A percentile compares a stretch with the other conserved stretches of the same genome.
phyloP scores from a whole-genome alignment of 2,113 vertebrate genomes.

The Pangasianodon hypophthalmus region DNA sequence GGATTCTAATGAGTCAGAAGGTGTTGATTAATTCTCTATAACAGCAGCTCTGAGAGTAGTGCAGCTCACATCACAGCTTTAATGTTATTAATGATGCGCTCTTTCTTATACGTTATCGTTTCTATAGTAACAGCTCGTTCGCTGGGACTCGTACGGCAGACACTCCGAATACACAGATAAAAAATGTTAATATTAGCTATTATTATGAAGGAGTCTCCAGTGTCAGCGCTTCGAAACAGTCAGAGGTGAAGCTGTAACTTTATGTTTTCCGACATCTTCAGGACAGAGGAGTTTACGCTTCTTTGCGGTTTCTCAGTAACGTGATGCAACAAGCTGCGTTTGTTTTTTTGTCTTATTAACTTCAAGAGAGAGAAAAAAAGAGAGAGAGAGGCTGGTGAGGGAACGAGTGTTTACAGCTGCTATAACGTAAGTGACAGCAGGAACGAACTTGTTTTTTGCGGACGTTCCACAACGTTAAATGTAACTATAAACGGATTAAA shows the following conservation, averaged over 20 bases:
- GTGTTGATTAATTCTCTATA: neutral
- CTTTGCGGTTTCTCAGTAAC: neutral
- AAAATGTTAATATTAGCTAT: neutral
- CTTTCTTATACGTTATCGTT: neutral
- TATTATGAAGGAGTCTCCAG: neutral
- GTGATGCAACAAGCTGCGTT: neutral
- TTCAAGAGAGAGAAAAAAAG: neutral
- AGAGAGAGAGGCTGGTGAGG: neutral
- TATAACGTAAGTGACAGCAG: too few relatives aligned
- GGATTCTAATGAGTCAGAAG: too few relatives aligned
- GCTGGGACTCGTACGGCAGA: neutral
- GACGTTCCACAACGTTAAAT: too few relatives aligned
- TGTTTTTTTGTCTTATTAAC: neutral
- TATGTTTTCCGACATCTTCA: neutral
- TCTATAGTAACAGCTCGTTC: neutral
- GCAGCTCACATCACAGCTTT: neutral
- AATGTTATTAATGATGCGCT: too few relatives aligned
- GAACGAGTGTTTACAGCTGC: neutral
- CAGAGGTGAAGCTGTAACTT: neutral
- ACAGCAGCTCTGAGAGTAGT: neutral
- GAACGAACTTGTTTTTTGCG: too few relatives aligned
- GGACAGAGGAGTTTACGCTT: neutral
- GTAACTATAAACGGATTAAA: neutral
- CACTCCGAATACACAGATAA: neutral
- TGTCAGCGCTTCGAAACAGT: neutral